Percentiles rank a stretch among this genome's conserved stretches.
These are phyloP conservation scores for Laterallus jamaicensis DNA, from an alignment of 2,113 vertebrate species.

Conservation along the genomic window DNA sequence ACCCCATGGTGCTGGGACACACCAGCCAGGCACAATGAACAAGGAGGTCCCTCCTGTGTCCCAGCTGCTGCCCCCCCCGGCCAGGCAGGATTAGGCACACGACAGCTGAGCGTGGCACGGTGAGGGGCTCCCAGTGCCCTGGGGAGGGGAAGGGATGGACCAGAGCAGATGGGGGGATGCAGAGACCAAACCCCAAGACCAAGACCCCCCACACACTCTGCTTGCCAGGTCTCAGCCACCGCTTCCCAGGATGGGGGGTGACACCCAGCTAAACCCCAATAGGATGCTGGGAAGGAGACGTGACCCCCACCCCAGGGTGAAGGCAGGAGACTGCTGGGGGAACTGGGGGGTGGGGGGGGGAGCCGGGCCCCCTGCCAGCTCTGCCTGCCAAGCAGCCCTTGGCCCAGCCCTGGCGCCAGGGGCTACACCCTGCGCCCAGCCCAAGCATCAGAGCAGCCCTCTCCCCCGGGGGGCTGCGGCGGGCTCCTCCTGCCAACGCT, in stretches of 20 bases:
- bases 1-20: neutral
- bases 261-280: neutral
- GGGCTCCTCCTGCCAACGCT: neutral
- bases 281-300: neutral
- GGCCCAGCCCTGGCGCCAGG: neutral
- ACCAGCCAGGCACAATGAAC: conserved; percentile 8
- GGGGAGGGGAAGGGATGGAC: neutral
- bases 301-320: no score
- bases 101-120: conserved; percentile 20
- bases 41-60: neutral
- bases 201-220: neutral
- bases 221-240: neutral
- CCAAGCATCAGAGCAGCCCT: conserved; percentile 38
- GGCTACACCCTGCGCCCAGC: conserved; percentile 4
- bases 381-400: conserved; percentile 28
- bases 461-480: neutral
- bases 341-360: neutral
- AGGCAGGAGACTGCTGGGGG: neutral
- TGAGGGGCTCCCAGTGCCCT: neutral
- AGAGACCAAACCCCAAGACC: neutral
- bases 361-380: neutral
- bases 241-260: neutral
- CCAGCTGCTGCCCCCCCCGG: neutral
- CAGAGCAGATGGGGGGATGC: neutral
- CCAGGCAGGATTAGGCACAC: neutral